A percentile compares a stretch with the other conserved stretches of the same genome.
phyloP scores from a whole-genome alignment of 2,888 invertebrate species.

The Pristionchus fissidentatus region DNA sequence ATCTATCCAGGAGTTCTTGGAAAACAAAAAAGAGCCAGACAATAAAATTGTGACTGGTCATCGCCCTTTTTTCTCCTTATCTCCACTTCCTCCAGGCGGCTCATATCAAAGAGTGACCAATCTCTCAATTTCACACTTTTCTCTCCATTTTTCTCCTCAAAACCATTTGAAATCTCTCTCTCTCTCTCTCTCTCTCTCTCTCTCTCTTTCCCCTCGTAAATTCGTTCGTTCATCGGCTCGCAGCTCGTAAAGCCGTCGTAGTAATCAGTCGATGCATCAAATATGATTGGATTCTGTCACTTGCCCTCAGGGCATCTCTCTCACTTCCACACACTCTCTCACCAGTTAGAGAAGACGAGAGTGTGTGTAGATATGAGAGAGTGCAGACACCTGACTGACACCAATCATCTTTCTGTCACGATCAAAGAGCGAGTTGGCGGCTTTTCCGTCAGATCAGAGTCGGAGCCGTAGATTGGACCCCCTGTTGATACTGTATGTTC shows the following conservation, averaged over 20 bases:
- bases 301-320: background rate
- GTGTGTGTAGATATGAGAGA: background rate
- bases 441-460: too few relatives aligned
- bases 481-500: constrained; percentile 15
- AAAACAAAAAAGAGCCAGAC: too few relatives aligned
- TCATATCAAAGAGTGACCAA: too few relatives aligned
- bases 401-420: constrained; percentile 39
- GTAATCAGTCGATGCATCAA: constrained; percentile 34
- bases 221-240: background rate
- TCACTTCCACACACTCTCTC: too few relatives aligned
- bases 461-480: background rate
- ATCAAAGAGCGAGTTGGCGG: constrained; percentile 37
- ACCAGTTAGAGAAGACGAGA: background rate
- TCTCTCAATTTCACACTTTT: too few relatives aligned
- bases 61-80: too few relatives aligned
- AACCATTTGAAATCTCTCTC: too few relatives aligned
- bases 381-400: constrained; percentile 17
- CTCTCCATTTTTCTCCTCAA: too few relatives aligned
- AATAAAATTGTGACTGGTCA: too few relatives aligned
- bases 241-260: constrained; percentile 34
- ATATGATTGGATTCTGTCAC: constrained; percentile 41
- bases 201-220: constrained; percentile 39
- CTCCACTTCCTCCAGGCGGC: too few relatives aligned
- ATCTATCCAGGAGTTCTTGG: too few relatives aligned
- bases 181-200: too few relatives aligned